A percentile compares a stretch with the other conserved stretches of the same genome.
These are phyloP conservation scores for Strigops habroptila DNA, from an alignment of 2,113 vertebrate genomes.

Conservation along the genomic window DNA sequence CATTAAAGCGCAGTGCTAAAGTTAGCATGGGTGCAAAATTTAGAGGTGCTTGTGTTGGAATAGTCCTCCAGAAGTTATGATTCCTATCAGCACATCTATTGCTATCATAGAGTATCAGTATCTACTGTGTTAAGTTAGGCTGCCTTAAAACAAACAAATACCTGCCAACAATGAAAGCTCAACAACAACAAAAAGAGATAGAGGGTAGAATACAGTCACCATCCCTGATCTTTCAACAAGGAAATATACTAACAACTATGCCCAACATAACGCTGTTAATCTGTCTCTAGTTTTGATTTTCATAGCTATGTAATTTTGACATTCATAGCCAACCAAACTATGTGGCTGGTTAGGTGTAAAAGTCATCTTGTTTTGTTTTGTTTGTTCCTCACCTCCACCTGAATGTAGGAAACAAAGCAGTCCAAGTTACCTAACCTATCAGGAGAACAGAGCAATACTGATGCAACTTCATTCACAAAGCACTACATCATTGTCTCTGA, in stretches of 20 bases:
- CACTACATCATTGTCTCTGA: neutral
- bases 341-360: neutral
- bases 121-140: neutral
- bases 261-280: neutral
- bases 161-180: neutral
- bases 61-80: neutral
- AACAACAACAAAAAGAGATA: fast-evolving
- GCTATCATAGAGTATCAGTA: neutral
- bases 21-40: neutral
- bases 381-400: neutral
- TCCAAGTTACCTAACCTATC: neutral
- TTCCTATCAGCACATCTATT: neutral
- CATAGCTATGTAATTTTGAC: neutral
- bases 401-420: neutral
- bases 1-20: neutral
- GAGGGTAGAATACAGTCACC: neutral
- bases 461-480: neutral
- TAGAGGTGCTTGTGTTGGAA: neutral
- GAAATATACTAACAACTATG: neutral
- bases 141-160: neutral
- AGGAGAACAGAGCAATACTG: neutral
- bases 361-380: neutral
- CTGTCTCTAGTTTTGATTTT: neutral
- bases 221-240: neutral
- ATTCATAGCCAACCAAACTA: neutral